phyloP scores from a whole-genome alignment of 53 echinoderm and acorn worm genomes.

The Patiria pectinifera region DNA sequence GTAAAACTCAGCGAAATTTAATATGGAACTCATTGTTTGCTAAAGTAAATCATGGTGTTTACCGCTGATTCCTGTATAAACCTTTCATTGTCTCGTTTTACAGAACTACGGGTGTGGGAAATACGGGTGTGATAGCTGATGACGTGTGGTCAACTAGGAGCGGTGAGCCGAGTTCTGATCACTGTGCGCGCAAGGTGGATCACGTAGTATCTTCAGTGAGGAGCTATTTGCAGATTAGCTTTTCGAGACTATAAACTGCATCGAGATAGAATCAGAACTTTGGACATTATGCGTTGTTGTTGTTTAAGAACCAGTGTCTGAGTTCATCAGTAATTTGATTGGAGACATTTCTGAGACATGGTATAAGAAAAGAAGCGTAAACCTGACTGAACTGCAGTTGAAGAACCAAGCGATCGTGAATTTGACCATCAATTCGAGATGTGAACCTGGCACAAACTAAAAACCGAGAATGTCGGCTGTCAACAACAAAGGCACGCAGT shows the following conservation, averaged over 20 bases:
- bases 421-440: background rate
- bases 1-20: background rate
- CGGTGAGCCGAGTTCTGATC: background rate
- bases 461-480: constrained; percentile 8
- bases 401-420: background rate
- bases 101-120: background rate
- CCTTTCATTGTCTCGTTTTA: background rate
- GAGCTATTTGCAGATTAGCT: background rate
- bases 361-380: background rate
- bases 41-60: constrained; percentile 10
- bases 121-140: background rate
- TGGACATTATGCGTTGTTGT: background rate
- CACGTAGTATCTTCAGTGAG: background rate
- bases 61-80: background rate
- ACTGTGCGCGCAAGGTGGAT: background rate
- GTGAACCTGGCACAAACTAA: background rate
- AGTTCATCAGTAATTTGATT: background rate
- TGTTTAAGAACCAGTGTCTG: background rate
- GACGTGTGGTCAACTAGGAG: background rate
- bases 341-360: background rate
- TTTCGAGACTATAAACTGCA: background rate
- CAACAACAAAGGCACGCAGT: constrained; percentile 45
- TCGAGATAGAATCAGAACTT: background rate
- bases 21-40: constrained; percentile 15
- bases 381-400: background rate